Base-by-base conservation (phyloP, 2,797 vertebrate species). In the Halcyon badia region DNA sequence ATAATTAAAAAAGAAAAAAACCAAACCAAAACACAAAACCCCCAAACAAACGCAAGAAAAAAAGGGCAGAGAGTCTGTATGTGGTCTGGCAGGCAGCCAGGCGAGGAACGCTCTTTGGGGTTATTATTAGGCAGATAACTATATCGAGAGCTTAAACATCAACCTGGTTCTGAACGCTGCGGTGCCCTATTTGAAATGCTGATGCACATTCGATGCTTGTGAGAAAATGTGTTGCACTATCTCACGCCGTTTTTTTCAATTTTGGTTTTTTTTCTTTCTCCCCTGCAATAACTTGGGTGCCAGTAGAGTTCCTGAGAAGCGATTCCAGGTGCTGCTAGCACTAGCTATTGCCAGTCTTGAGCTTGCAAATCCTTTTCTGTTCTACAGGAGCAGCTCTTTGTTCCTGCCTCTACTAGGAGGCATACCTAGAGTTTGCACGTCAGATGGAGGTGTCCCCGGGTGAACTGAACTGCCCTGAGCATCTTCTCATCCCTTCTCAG, bases 41-140 rank as follows among this genome's bases (percentile, higher is more conserved):
- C 19, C 49, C 46, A 20, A n/a, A 28, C 17, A 48, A 61, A 44
- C 51, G 9, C 9, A n/a, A 44, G 26, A 33, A 15, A 60, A 41
- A 84, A 86, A 51, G 31, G 30, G 39, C 68, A 87, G 58, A 57
- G 60, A 86, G 66, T 33, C 94, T 73, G 83, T 64, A 48, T 94
- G 97, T 30, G 96, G 93, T 91, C 72, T 97, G 97, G 97, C 96
- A 60, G 33, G 72, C 89, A 75, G 94, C 95, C 97, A 97, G 73
- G 20, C 78, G 83, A 89, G 93, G 78, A 72, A 83, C 24, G 87
- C 84, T 95, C 68, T 93, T 65, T 75, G 52, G 96, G 90, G 87
- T 97, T 96, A 82, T 97, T 97, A 96, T 97, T 96, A 94, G 91
- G 88, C 69, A 91, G 96, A 95, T 94, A 96, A 96, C 87, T 91